phyloP scores from a whole-genome alignment of 2,888 invertebrate genomes.

The Drosophila recens region DNA sequence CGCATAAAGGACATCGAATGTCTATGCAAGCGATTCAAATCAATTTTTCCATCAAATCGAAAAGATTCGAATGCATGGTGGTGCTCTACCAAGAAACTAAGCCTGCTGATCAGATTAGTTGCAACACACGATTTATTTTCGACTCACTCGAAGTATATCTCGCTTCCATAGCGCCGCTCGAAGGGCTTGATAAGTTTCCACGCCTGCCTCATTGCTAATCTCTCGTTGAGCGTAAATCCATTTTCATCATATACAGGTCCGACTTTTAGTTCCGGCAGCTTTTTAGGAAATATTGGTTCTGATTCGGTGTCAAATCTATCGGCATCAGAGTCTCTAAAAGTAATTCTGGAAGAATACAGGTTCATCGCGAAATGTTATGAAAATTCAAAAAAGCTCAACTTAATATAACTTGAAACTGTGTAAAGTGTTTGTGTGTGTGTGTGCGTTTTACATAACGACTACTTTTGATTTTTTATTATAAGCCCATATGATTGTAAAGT shows the following conservation, averaged over 20 bases:
- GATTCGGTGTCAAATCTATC: slow-evolving; percentile 6
- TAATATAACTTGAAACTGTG: neutral
- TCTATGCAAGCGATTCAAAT: slow-evolving; percentile 56
- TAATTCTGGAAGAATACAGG: neutral
- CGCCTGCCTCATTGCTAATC: slow-evolving; percentile 63
- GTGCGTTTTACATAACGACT: neutral
- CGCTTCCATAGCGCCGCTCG: slow-evolving; percentile 50
- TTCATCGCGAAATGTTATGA: slow-evolving; percentile 8
- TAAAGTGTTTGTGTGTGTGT: neutral
- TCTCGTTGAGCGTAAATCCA: slow-evolving; percentile 67
- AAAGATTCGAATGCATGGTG: slow-evolving; percentile 63
- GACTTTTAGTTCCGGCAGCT: slow-evolving; percentile 76
- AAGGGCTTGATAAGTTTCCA: slow-evolving; percentile 63
- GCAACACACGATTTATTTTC: neutral
- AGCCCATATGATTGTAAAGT: neutral
- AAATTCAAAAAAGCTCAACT: neutral
- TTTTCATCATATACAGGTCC: slow-evolving; percentile 55
- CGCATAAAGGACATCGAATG: slow-evolving; percentile 66
- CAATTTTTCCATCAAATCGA: slow-evolving; percentile 47
- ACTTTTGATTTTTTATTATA: neutral
- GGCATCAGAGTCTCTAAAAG: slow-evolving; percentile 9
- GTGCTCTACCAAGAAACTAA: slow-evolving; percentile 68
- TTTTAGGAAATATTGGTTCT: slow-evolving; percentile 44
- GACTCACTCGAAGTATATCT: slow-evolving; percentile 55
- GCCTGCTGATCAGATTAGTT: neutral